Percentiles rank a stretch among this genome's conserved stretches.
Evolutionary conservation across 2,113 vertebrate genomes (phyloP).

Genomic region (Orycteropus afer): DNA sequence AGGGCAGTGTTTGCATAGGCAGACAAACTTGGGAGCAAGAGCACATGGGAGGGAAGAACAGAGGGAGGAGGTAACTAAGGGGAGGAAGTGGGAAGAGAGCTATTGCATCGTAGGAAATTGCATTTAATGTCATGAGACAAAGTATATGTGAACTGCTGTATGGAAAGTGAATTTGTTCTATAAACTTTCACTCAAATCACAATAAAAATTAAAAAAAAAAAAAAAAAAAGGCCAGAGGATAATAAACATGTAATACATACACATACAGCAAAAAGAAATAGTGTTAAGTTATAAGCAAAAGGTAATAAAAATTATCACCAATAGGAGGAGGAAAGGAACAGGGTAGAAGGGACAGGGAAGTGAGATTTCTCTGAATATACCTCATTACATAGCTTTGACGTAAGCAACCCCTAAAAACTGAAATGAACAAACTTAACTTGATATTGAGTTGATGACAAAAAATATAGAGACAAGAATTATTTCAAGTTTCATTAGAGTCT

Average conservation of each 20-base stretch:
- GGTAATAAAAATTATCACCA: conserved; percentile 19
- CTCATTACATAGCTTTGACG: background rate
- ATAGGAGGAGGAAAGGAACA: background rate
- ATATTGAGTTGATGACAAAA: background rate
- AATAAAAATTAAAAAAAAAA: too few species aligned
- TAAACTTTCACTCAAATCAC: too few species aligned
- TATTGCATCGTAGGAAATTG: too few species aligned
- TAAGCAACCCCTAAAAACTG: conserved; percentile 10
- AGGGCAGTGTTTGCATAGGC: too few species aligned
- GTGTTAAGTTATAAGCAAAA: conserved; percentile 7
- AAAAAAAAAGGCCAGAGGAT: too few species aligned
- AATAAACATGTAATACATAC: background rate
- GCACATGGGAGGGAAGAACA: too few species aligned
- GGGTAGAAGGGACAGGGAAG: background rate
- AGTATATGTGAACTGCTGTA: too few species aligned
- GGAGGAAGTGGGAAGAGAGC: too few species aligned
- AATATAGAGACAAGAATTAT: conserved; percentile 9
- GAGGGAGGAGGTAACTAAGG: too few species aligned
- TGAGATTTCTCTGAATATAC: background rate
- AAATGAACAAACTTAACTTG: conserved; percentile 33
- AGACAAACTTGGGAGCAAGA: too few species aligned
- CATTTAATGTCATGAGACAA: too few species aligned
- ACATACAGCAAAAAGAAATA: conserved; percentile 42
- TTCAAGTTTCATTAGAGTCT: background rate
- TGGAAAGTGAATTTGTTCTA: too few species aligned